phyloP scores from a whole-genome alignment of 2,113 vertebrate species.

The Tonatia bakeri region DNA sequence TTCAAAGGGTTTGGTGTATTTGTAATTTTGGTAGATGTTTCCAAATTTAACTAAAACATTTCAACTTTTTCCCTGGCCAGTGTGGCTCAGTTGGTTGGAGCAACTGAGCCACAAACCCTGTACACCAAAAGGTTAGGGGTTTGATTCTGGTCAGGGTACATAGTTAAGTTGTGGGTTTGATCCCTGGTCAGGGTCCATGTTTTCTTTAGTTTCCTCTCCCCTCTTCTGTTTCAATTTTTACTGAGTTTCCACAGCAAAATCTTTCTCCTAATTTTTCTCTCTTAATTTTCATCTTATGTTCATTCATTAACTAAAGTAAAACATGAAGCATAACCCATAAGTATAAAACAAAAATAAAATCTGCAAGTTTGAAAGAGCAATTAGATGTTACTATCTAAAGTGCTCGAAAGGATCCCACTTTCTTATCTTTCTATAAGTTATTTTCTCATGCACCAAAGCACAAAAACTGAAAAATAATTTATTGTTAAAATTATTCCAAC shows the following conservation, averaged over 20 bases:
- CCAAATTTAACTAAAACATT: neutral
- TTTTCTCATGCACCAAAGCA: constrained; percentile 29
- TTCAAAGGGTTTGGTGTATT: neutral
- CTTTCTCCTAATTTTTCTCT: neutral
- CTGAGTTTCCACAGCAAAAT: neutral
- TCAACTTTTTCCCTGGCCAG: neutral
- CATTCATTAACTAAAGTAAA: constrained; percentile 40
- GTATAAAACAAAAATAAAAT: constrained; percentile 29
- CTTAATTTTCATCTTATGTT: constrained; percentile 1
- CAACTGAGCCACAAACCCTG: no score
- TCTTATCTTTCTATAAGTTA: constrained; percentile 32
- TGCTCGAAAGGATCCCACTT: constrained; percentile 7
- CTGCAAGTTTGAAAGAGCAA: constrained; percentile 20
- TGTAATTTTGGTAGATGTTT: constrained; percentile 5
- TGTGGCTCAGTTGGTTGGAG: no score
- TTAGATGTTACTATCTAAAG: neutral
- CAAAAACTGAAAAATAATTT: constrained; percentile 22
- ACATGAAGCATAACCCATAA: neutral
- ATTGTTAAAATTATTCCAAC: constrained; percentile 18
- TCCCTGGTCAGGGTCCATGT: no score
- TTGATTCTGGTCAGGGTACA: no score
- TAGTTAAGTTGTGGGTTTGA: no score
- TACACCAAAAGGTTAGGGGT: no score
- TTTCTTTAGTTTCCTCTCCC: no score
- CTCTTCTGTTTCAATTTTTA: neutral